Evolutionary conservation across 2,113 vertebrate species (phyloP), one percentile per base, ranked within the genome.

Genomic region (Sakesphorus luctuosus): DNA sequence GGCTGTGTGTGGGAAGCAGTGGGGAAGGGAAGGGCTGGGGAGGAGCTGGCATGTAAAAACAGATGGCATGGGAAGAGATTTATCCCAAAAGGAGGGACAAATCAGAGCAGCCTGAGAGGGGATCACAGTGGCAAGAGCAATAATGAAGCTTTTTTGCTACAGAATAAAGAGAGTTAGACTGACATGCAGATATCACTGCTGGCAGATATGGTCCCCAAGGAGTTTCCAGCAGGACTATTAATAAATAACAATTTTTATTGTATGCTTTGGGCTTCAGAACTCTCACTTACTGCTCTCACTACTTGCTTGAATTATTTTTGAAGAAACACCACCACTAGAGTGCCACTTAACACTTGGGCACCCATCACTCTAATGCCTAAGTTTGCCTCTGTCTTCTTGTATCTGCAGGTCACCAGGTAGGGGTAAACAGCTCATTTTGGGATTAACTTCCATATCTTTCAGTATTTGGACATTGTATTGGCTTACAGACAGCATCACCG

Each of bases 241-340:
- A 92, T 81, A 96, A 93, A 90, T 94, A 84, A 65, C 65, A 63
- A 11, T 47, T 91, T 93, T 86, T 93, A 65, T 90, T 88, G 61
- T 47, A 38, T 11, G 10, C 56, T 87, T 94, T 88, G 50, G 8
- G 2, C 47, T 96, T 86, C 56, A 68, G 56, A 84, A 65, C 58
- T 59, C n/a, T 59, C 58, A 59, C n/a, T 35, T 28, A 21, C 72
- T 80, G 47, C 76, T 83, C 59, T 86, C 29, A 28, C 14, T 55
- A 67, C 14, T 59, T 59, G 5, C 44, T 87, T 58, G 43, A 33
- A 84, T 43, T 19, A 13, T 67, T 90, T 95, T 74, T 90, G 62
- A 65, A 80, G 75, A 47, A 63, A 18, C 36, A 24, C 21, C n/a
- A 73, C 25, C 31, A 28, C 38, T 19, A 29, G 56, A 78, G 61